These are phyloP conservation scores for Cyprinella venusta DNA, from an alignment of 2,797 vertebrate genomes.

Conservation along the genomic window DNA sequence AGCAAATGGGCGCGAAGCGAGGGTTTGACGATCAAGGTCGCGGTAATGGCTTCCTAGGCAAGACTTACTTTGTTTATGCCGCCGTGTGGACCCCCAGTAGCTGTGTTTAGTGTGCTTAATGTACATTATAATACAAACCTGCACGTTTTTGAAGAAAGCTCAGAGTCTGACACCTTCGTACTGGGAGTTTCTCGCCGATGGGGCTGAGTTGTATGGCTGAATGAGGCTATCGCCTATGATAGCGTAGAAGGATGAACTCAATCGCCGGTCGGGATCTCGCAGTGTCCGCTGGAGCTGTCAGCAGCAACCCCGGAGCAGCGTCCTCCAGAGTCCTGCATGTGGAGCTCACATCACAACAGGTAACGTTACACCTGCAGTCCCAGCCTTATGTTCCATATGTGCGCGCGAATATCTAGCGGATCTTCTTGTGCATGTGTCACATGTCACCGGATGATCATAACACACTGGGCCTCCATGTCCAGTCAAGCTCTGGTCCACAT, in stretches of 20 bases:
- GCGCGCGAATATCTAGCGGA: neutral
- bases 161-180: conserved; percentile 31
- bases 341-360: conserved; percentile 95
- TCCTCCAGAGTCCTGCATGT: conserved; percentile 88
- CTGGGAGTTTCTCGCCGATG: conserved; percentile 26
- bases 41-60: conserved; percentile 74
- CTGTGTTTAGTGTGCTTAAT: conserved; percentile 7
- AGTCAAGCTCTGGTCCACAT: neutral
- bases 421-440: conserved; percentile 41
- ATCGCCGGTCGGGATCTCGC: conserved; percentile 79
- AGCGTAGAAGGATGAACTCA: conserved; percentile 82
- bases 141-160: conserved; percentile 15
- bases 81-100: conserved; percentile 53
- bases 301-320: conserved; percentile 80
- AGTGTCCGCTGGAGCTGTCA: conserved; percentile 78
- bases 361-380: conserved; percentile 60
- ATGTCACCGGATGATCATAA: conserved; percentile 49
- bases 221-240: conserved; percentile 71
- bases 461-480: conserved; percentile 42
- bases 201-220: conserved; percentile 71
- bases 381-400: neutral
- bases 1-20: conserved; percentile 65
- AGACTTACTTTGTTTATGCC: conserved; percentile 82
- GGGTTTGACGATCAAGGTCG: conserved; percentile 63
- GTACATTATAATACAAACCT: conserved; percentile 1